A percentile compares a stretch with the other conserved stretches of the same genome.
Conservation (phyloP, 2,888 invertebrate genomes). For the Fabriciana adippe region DNA sequence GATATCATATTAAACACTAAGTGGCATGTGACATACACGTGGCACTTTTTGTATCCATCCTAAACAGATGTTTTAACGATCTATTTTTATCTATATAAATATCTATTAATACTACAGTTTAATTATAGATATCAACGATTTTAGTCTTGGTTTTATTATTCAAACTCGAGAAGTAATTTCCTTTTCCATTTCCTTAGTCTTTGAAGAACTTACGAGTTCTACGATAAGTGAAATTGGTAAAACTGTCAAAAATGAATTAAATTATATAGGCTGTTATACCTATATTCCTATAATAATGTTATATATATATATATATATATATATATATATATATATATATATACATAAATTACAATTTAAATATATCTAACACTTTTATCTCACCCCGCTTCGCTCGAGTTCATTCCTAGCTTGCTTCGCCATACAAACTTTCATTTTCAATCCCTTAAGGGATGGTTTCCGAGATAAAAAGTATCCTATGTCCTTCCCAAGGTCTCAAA, state of each 20-base stretch:
- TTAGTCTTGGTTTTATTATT: slow-evolving; percentile 5
- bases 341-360: too few species aligned
- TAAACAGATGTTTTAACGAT: slow-evolving; percentile 1
- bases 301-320: too few species aligned
- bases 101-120: too few species aligned
- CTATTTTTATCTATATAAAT: too few species aligned
- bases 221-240: neutral
- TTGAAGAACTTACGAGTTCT: neutral
- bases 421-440: too few species aligned
- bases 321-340: too few species aligned
- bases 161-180: slow-evolving; percentile 15
- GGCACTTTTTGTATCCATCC: slow-evolving; percentile 2
- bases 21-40: slow-evolving; percentile 18
- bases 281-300: neutral
- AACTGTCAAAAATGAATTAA: neutral
- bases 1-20: neutral
- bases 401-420: too few species aligned
- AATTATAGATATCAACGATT: slow-evolving; percentile 4
- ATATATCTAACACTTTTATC: too few species aligned
- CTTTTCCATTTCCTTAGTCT: slow-evolving; percentile 15
- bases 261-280: neutral
- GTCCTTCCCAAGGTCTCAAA: too few species aligned
- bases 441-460: too few species aligned
- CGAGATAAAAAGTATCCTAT: too few species aligned
- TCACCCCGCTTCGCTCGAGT: too few species aligned